Conservation (phyloP, 2,888 invertebrate species). For the Synergus gifuensis region DNA sequence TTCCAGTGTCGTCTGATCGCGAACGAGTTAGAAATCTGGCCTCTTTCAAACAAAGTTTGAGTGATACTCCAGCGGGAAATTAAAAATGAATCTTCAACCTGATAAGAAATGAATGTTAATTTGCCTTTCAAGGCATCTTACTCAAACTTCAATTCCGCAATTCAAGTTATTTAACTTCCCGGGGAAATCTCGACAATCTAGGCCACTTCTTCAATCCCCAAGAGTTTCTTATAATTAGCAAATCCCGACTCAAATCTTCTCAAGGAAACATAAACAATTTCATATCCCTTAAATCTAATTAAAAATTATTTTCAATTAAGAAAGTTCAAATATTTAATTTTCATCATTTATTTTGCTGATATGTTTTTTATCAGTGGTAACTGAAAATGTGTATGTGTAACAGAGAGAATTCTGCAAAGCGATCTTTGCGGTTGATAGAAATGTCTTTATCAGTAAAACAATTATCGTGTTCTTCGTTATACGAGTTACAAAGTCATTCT, state of each 20-base stretch:
- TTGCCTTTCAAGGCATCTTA: conserved; percentile 4
- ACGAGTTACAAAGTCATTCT: not conserved
- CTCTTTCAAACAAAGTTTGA: conserved; percentile 30
- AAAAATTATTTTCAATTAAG: not conserved
- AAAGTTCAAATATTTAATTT: not conserved
- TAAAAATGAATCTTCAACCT: conserved; percentile 21
- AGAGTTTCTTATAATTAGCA: conserved; percentile 20
- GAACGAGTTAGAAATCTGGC: conserved; percentile 7
- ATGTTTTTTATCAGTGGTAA: not conserved
- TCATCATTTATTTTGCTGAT: not conserved
- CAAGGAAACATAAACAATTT: not conserved
- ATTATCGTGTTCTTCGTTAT: not conserved
- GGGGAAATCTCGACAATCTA: not conserved
- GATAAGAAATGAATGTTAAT: conserved; percentile 38
- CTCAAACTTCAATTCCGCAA: conserved; percentile 22
- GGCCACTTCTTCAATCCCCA: not conserved
- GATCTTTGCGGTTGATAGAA: not conserved
- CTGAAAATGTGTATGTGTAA: not conserved
- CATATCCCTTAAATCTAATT: not conserved
- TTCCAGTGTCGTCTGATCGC: conserved; percentile 10
- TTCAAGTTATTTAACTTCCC: conserved; percentile 27
- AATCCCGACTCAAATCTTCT: not conserved
- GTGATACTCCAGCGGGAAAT: conserved; percentile 30
- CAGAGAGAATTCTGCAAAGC: not conserved
- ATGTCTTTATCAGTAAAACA: conserved; percentile 19